A percentile compares a stretch with the other conserved stretches of the same genome.
These are phyloP conservation scores for Planiliza haematocheilus DNA, from an alignment of 2,113 vertebrate species.

Conservation along the genomic window DNA sequence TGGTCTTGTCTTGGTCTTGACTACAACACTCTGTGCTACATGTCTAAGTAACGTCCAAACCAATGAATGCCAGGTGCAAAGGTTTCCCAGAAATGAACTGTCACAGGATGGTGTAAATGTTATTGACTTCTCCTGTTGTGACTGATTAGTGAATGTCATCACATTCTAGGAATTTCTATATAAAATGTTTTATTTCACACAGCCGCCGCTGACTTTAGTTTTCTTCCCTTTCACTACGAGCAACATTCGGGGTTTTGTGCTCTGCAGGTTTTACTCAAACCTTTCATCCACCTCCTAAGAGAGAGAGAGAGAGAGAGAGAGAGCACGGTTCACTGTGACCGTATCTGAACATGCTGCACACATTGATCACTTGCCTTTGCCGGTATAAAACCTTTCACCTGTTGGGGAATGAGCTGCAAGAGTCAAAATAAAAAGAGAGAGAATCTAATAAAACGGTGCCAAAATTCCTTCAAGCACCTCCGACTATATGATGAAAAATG, in stretches of 20 bases:
- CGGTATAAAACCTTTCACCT: slow-evolving; percentile 12
- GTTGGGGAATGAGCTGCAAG: neutral
- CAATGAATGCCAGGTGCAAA: too few species aligned
- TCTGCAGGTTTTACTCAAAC: neutral
- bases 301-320: too few species aligned
- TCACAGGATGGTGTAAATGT: too few species aligned
- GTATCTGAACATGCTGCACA: slow-evolving; percentile 17
- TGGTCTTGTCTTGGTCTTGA: too few species aligned
- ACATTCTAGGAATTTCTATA: too few species aligned
- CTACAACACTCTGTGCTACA: too few species aligned
- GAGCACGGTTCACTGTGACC: neutral
- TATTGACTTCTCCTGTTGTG: too few species aligned
- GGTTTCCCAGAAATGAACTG: too few species aligned
- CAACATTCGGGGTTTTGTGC: neutral
- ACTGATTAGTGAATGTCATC: too few species aligned
- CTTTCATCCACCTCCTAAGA: neutral
- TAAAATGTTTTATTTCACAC: too few species aligned
- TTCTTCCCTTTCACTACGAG: neutral
- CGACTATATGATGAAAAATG: slow-evolving; percentile 20
- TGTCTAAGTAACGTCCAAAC: too few species aligned
- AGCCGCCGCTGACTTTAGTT: neutral
- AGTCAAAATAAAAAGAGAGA: slow-evolving; percentile 7
- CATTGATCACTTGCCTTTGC: neutral
- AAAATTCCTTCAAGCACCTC: slow-evolving; percentile 7
- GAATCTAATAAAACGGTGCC: slow-evolving; percentile 18